Base-by-base conservation (phyloP, 53 echinoderm and acorn worm species). In the Holothuria leucospilota region DNA sequence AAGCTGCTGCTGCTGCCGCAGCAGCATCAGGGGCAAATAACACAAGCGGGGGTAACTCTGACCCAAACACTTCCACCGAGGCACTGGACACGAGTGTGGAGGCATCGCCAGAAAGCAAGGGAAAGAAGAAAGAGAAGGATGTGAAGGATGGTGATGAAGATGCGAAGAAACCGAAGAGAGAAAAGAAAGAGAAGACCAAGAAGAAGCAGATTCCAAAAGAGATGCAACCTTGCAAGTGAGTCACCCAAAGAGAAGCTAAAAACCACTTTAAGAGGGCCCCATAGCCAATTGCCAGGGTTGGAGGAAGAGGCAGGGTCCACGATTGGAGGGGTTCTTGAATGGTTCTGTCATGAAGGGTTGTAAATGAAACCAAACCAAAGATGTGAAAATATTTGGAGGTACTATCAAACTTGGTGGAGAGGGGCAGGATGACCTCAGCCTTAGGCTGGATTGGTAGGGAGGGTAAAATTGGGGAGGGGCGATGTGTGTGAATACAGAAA, bases 171-270 rank as follows among this genome's bases (percentile, higher is more conserved):
- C 82, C 90, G 29, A 92, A 95, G 65, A 90, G 85, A 39, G 92
- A 92, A 79, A 93, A 90, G 85, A 86, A 89, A 65, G 81, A 88
- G 51, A 87, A 90, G 77, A 91, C 88, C 29, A 49, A 84, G 85
- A 92, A 95, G 87, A 83, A 80, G 25, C 91, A 96, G 91, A 89
- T 91, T 63, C 71, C 89, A 85, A 82, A 91, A 79, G 96, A 90
- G 56, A 24, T 90, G 87, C 90, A 72, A 63, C 96, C 96, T 20
- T 96, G 93, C 96, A 95, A 93, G 96, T 95, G 81, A 93, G 96
- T 87, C 14, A 39, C 20, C 20, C 20, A 6, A 5, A 71, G 8
- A 46, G 46, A 8, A 46, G 46, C 8, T 46, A 46, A 11, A 46
- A 46, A 2, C 2, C 11, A 11, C 6, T 46, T 46, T 2, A 11